These are phyloP conservation scores for Vulpes vulpes DNA, from an alignment of 2,113 vertebrate genomes.

Conservation along the genomic window DNA sequence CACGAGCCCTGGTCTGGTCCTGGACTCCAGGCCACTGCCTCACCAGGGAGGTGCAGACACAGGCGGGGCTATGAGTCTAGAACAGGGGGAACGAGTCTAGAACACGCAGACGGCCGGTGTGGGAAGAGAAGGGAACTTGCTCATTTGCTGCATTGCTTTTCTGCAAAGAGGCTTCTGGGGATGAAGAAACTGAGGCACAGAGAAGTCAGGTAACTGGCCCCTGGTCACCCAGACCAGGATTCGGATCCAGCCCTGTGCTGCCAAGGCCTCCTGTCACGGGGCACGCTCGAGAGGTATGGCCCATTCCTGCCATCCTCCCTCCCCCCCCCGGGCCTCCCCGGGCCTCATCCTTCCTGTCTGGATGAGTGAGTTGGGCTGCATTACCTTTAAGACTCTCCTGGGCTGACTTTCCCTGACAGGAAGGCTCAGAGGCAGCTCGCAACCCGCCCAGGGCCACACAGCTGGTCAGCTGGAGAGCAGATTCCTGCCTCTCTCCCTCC, in stretches of 20 bases:
- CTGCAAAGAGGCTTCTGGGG: not conserved
- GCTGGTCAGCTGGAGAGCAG: not conserved
- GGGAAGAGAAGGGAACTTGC: not conserved
- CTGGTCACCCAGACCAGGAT: not conserved
- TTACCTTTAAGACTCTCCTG: not conserved
- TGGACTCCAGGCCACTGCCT: not conserved
- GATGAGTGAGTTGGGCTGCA: not conserved
- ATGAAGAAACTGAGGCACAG: not conserved
- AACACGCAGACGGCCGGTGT: fast-evolving
- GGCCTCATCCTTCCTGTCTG: not conserved
- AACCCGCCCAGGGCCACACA: not conserved
- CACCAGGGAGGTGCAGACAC: not conserved
- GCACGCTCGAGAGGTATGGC: not conserved
- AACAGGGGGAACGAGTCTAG: not conserved
- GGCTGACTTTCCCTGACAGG: not conserved
- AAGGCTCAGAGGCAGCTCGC: not conserved
- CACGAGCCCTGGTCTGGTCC: not conserved
- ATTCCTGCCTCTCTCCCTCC: not conserved
- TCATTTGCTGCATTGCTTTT: not conserved
- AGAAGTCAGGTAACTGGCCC: not conserved
- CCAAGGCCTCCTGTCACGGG: not conserved
- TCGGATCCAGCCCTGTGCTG: not conserved
- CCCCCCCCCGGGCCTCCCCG: not conserved
- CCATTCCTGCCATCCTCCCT: too few species aligned
- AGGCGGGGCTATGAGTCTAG: fast-evolving